Evolutionary conservation across 2,888 invertebrate genomes (phyloP).

Genomic region (Digitonthophagus gazella): DNA sequence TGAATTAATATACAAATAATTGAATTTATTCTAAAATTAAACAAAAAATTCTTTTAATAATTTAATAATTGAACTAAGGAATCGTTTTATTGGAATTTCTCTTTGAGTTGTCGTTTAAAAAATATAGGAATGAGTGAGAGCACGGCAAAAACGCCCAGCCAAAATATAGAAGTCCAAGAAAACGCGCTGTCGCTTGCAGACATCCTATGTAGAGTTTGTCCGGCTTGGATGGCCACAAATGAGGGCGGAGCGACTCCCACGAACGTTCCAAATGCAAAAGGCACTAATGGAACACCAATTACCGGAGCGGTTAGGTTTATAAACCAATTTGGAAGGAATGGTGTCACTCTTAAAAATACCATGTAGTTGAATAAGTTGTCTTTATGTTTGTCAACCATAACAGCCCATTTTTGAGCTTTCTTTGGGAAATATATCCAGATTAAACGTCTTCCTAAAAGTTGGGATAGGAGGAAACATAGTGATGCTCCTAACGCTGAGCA

Average conservation of each 20-base stretch:
- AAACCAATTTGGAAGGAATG: slow-evolving; percentile 98
- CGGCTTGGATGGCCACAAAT: slow-evolving; percentile 96
- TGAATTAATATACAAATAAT: too few species aligned
- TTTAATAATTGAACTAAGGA: slow-evolving; percentile 24
- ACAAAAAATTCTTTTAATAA: slow-evolving; percentile 33
- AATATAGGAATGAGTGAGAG: slow-evolving; percentile 86
- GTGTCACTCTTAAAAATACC: slow-evolving; percentile 94
- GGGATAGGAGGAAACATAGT: slow-evolving; percentile 91
- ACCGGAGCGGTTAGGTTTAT: slow-evolving; percentile 96
- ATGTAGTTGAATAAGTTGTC: slow-evolving; percentile 94
- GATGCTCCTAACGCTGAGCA: slow-evolving; percentile 97
- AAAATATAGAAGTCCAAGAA: slow-evolving; percentile 81
- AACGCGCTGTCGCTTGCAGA: slow-evolving; percentile 85
- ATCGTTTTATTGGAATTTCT: slow-evolving; percentile 68
- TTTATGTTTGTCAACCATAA: slow-evolving; percentile 79
- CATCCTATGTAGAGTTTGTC: slow-evolving; percentile 91
- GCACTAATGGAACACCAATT: slow-evolving; percentile 88
- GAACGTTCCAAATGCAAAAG: slow-evolving; percentile 95
- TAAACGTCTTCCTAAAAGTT: slow-evolving; percentile 81
- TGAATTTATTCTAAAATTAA: too few species aligned
- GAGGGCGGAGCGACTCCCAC: slow-evolving; percentile 96
- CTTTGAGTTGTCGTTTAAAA: slow-evolving; percentile 74
- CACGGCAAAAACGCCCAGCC: slow-evolving; percentile 76
- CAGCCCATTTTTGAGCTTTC: slow-evolving; percentile 80
- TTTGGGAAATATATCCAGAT: slow-evolving; percentile 88